Evolutionary conservation across 2,888 invertebrate genomes (phyloP).

Genomic region (Watsonalla binaria): DNA sequence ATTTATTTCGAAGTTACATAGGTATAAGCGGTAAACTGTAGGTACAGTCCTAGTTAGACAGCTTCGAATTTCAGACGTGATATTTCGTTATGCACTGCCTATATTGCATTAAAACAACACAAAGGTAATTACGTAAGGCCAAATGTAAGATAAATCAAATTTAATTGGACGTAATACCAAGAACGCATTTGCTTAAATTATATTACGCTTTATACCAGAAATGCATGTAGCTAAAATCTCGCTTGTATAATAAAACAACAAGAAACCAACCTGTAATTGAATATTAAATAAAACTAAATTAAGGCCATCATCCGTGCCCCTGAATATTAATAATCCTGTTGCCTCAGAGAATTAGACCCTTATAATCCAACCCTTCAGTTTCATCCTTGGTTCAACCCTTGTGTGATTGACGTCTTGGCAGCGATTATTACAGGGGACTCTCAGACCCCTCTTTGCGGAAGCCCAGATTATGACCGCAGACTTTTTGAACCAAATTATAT

Average conservation of each 20-base stretch:
- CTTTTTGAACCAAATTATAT: conserved; percentile 24
- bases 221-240: no score
- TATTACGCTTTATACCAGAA: no score
- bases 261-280: conserved; percentile 47
- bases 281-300: conserved; percentile 61
- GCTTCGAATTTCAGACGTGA: no score
- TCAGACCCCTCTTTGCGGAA: conserved; percentile 33
- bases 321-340: conserved; percentile 67
- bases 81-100: no score
- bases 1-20: no score
- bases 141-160: no score
- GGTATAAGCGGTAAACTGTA: no score
- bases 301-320: conserved; percentile 51
- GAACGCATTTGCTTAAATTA: no score
- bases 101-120: no score
- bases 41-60: no score
- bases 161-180: no score
- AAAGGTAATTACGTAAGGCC: no score
- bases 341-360: conserved; percentile 63
- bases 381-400: conserved; percentile 55
- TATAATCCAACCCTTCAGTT: conserved; percentile 73
- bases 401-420: conserved; percentile 66
- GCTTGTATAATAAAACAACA: conserved; percentile 22
- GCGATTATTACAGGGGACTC: conserved; percentile 50
- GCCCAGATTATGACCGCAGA: conserved; percentile 47